A percentile compares a stretch with the other conserved stretches of the same genome.
Conservation (phyloP, 2,888 invertebrate genomes). For the Trypoxylon attenuatum region DNA sequence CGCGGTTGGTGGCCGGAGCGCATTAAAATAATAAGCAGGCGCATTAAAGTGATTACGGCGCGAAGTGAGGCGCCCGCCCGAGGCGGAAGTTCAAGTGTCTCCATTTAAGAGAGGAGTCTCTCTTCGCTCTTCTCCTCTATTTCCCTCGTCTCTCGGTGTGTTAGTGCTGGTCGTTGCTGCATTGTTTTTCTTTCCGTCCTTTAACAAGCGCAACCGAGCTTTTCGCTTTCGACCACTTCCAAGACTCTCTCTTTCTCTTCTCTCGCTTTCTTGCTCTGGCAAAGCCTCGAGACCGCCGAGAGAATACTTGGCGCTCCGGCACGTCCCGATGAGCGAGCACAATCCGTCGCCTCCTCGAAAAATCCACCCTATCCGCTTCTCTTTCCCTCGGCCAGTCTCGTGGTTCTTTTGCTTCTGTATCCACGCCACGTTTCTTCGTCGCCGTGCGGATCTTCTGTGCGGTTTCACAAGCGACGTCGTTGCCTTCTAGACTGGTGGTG, state of each 20-base stretch:
- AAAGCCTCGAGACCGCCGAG: conserved; percentile 3
- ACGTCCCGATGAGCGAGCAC: conserved; percentile 46
- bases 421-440: background rate
- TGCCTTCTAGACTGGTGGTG: too few species aligned
- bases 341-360: conserved; percentile 32
- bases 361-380: too few species aligned
- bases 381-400: conserved; percentile 1
- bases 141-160: conserved; percentile 15
- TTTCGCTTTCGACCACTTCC: background rate
- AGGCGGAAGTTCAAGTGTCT: conserved; percentile 51
- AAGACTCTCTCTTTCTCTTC: too few species aligned
- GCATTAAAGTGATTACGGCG: conserved; percentile 57
- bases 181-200: conserved; percentile 45
- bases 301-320: conserved; percentile 5
- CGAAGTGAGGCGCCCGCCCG: conserved; percentile 36
- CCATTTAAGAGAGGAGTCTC: conserved; percentile 35
- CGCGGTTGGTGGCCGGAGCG: conserved; percentile 12
- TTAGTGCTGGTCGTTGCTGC: conserved; percentile 20
- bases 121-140: conserved; percentile 14
- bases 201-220: conserved; percentile 45
- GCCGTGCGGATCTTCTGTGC: too few species aligned
- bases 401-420: too few species aligned
- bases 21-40: conserved; percentile 58
- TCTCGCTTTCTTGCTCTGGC: conserved; percentile 23
- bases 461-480: too few species aligned